Evolutionary conservation across 2,888 invertebrate genomes (phyloP).

Genomic region (Drosophila aldrichi): DNA sequence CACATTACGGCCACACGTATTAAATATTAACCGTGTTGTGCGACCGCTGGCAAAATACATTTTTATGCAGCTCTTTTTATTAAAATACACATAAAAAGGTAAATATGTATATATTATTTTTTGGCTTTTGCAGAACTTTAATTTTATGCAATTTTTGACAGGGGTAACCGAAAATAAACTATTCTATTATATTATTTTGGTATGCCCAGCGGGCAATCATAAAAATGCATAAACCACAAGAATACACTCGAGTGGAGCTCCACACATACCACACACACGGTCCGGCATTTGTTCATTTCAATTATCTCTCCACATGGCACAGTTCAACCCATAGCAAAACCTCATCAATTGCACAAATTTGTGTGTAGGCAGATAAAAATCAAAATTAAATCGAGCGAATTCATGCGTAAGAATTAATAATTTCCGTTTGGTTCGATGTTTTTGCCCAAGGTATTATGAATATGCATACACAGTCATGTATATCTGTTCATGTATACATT

Average conservation of each 20-base stretch:
- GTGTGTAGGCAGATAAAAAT: conserved; percentile 58
- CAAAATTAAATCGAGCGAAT: conserved; percentile 77
- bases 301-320: conserved; percentile 52
- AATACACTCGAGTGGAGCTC: conserved; percentile 48
- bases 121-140: conserved; percentile 9
- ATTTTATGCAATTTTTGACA: conserved; percentile 55
- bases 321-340: conserved; percentile 35
- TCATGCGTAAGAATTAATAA: conserved; percentile 77
- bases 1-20: conserved; percentile 63
- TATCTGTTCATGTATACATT: not conserved
- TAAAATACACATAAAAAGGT: conserved; percentile 25
- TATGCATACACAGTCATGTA: not conserved
- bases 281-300: conserved; percentile 48
- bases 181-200: conserved; percentile 71
- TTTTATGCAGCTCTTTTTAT: conserved; percentile 33
- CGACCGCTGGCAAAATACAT: conserved; percentile 18
- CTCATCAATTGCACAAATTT: conserved; percentile 47
- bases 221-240: conserved; percentile 70
- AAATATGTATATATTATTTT: conserved; percentile 12
- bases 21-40: conserved; percentile 63
- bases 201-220: conserved; percentile 43
- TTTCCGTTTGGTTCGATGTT: conserved; percentile 64
- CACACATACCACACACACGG: not conserved
- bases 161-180: conserved; percentile 39
- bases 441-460: conserved; percentile 30